A percentile compares a stretch with the other conserved stretches of the same genome.
Evolutionary conservation across 2,888 invertebrate genomes (phyloP).

Genomic region (Melinaea menophilus): DNA sequence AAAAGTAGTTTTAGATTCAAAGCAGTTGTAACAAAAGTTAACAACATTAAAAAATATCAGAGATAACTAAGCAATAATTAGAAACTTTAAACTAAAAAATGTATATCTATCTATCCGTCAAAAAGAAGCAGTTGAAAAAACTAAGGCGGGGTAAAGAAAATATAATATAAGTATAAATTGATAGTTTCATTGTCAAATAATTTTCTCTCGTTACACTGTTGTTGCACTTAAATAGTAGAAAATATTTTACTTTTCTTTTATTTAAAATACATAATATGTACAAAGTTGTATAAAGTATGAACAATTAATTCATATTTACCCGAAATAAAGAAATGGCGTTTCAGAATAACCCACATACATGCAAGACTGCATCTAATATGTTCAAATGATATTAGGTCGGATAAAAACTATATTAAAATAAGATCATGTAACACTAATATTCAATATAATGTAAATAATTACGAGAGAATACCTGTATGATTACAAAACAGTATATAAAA

Average conservation of each 20-base stretch:
- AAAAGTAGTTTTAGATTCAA: background rate
- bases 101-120: constrained; percentile 10
- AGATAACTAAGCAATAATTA: constrained; percentile 8
- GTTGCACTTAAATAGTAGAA: constrained; percentile 70
- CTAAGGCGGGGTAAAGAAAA: constrained; percentile 60
- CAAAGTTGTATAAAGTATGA: constrained; percentile 59
- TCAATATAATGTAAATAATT: constrained; percentile 44
- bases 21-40: constrained; percentile 24
- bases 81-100: constrained; percentile 9
- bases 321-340: constrained; percentile 27
- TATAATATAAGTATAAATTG: constrained; percentile 53
- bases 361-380: constrained; percentile 12
- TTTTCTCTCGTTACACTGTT: constrained; percentile 74
- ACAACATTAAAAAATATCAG: constrained; percentile 15
- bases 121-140: constrained; percentile 70
- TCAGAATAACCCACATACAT: constrained; percentile 19
- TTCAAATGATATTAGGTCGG: constrained; percentile 14
- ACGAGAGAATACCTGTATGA: constrained; percentile 71
- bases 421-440: constrained; percentile 24
- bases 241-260: constrained; percentile 54
- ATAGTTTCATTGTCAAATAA: constrained; percentile 52
- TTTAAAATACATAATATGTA: constrained; percentile 64
- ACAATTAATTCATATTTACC: constrained; percentile 52
- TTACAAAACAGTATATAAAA: constrained; percentile 75
- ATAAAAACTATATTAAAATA: constrained; percentile 20